Percentiles rank a stretch among this genome's conserved stretches.
phyloP scores from a whole-genome alignment of 2,113 vertebrate genomes.

The Rhagologus leucostigma region DNA sequence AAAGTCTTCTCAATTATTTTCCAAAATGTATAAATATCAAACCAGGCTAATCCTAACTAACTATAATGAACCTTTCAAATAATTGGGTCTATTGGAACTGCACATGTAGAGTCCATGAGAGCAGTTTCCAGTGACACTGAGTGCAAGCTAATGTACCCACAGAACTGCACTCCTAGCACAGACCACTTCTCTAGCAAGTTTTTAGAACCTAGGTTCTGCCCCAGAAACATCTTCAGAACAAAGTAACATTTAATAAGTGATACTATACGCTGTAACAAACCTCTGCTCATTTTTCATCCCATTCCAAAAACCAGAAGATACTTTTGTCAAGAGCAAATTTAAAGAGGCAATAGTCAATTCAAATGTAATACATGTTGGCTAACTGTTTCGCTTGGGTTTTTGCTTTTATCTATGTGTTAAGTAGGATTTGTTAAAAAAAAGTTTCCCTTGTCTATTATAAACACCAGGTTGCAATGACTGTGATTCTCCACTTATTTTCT shows the following conservation, averaged over 20 bases:
- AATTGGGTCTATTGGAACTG: neutral
- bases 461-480: neutral
- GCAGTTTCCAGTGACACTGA: neutral
- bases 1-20: slow-evolving; percentile 29
- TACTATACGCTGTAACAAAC: neutral
- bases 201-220: neutral
- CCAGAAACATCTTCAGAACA: neutral
- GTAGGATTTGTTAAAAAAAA: neutral
- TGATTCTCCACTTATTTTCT: neutral
- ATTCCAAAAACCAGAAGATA: neutral
- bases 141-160: neutral
- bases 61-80: neutral
- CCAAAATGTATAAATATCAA: slow-evolving; percentile 17
- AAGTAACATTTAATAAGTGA: neutral
- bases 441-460: neutral
- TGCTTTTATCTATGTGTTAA: neutral
- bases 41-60: neutral
- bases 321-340: neutral
- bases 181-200: neutral
- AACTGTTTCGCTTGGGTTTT: neutral
- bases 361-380: neutral
- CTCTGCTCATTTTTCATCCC: neutral
- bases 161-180: neutral
- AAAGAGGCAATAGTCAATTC: neutral
- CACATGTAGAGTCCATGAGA: neutral